A percentile compares a stretch with the other conserved stretches of the same genome.
These are phyloP conservation scores for Sclerodermus sp. DNA, from an alignment of 2,888 invertebrate species.

Conservation along the genomic window DNA sequence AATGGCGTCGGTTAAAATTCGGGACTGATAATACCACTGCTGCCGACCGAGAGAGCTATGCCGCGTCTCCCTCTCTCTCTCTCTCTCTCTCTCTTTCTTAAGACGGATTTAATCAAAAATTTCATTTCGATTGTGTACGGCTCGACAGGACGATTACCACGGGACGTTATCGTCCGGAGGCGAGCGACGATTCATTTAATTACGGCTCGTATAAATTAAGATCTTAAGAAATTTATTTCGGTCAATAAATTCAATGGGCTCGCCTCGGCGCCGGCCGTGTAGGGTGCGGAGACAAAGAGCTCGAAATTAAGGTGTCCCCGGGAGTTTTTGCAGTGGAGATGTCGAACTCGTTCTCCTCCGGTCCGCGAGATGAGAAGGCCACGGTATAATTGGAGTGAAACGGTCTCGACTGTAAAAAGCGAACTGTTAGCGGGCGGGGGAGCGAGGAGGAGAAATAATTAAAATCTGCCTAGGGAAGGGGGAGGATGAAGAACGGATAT, in stretches of 20 bases:
- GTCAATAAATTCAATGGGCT: background rate
- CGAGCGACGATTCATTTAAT: background rate
- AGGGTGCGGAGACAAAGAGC: background rate
- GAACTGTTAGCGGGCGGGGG: too few relatives aligned
- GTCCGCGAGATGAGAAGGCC: background rate
- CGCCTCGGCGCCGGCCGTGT: background rate
- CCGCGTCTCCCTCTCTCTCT: too few relatives aligned
- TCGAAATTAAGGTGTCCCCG: background rate
- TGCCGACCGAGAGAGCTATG: too few relatives aligned
- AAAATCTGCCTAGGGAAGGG: constrained; percentile 13
- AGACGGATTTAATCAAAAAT: too few relatives aligned
- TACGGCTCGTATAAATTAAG: background rate
- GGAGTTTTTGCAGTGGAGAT: background rate
- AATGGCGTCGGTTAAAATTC: too few relatives aligned
- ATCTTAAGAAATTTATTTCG: background rate
- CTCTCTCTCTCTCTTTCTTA: too few relatives aligned
- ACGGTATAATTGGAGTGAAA: constrained; percentile 4
- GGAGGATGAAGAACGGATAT: constrained; percentile 1
- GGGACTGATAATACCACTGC: too few relatives aligned
- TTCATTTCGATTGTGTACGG: too few relatives aligned
- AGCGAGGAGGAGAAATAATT: constrained; percentile 20
- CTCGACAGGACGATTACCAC: too few relatives aligned
- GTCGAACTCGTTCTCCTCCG: background rate
- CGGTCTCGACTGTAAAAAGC: background rate
- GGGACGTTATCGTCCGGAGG: too few relatives aligned